These are phyloP conservation scores for Scolanthus callimorphus DNA, from an alignment of 92 coral and sea anemone species.

Conservation along the genomic window DNA sequence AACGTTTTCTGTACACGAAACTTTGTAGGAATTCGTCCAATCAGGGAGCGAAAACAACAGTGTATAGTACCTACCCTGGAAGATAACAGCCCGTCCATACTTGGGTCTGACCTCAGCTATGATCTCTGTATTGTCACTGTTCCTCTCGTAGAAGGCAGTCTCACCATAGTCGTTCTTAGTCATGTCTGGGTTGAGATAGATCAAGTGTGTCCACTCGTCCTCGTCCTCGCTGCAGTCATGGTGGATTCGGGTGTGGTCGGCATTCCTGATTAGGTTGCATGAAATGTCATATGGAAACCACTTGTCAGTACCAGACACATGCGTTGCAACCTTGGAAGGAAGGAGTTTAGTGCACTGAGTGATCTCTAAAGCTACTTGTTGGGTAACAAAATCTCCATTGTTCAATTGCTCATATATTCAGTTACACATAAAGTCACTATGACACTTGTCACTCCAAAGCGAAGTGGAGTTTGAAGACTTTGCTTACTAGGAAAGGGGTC, in stretches of 20 bases:
- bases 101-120: conserved; percentile 92
- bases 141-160: conserved; percentile 87
- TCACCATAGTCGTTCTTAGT: conserved; percentile 95
- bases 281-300: conserved; percentile 99
- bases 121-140: conserved; percentile 83
- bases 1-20: too few relatives aligned
- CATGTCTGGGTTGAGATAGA: conserved; percentile 92
- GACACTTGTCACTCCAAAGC: too few relatives aligned
- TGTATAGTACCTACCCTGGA: conserved; percentile 75
- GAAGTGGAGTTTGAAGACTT: too few relatives aligned
- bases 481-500: too few relatives aligned
- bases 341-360: too few relatives aligned
- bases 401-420: too few relatives aligned
- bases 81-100: conserved; percentile 91
- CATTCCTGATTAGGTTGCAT: conserved; percentile 92
- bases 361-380: too few relatives aligned
- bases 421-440: too few relatives aligned
- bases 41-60: too few relatives aligned
- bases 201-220: conserved; percentile 94
- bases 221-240: conserved; percentile 67
- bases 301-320: conserved; percentile 62
- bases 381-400: too few relatives aligned
- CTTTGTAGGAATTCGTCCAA: too few relatives aligned
- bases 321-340: conserved; percentile 57
- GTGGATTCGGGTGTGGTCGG: conserved; percentile 94